Evolutionary conservation across 2,888 invertebrate species (phyloP), one percentile per base, ranked within the genome.

Genomic region (Patella ulyssiponensis): DNA sequence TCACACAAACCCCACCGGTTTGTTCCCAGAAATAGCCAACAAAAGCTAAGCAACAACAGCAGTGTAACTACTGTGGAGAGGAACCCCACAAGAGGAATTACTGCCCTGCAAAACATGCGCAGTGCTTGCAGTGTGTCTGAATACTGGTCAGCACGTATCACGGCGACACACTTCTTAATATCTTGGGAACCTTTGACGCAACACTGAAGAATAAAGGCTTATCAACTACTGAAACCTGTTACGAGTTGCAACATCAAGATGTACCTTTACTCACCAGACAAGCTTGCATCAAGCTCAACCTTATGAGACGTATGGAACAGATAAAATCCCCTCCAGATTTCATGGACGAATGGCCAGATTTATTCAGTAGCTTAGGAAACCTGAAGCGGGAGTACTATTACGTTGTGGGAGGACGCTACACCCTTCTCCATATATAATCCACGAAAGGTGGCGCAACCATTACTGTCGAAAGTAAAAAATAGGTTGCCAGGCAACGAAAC

Each of bases 381-480:
- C 71, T 79, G 17, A 23, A 53, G 11, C 72, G 12, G 2, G 12
- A 54, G 1, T 70, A 51, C 51, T 1, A 74, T 74, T 7, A 11
- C 1, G 27, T 27, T 27, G 27, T 82, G 75, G 54, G 76, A 80
- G 5, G 83, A 82, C 3, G 85, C 86, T n/a, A 70, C 51, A 54
- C 88, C 89, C 7, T 83, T 80, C 75, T 83, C 84, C 15, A 76
- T 86, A 33, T 78, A 81, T 23, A 79, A 84, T 7, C 88, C 89
- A n/a, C 81, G 90, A 70, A 76, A 88, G 69, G 83, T 90, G 9
- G 85, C 90, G 3, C 76, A 91, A n/a, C 87, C 90, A 4, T 71
- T 89, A 27, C 71, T 86, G 64, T n/a, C n/a, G n/a, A n/a, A n/a
- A n/a, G n/a, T n/a, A n/a, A n/a, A n/a, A n/a, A n/a, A n/a, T n/a